Evolutionary conservation across 2,113 vertebrate genomes (phyloP).

Genomic region (Ctenomys sociabilis): DNA sequence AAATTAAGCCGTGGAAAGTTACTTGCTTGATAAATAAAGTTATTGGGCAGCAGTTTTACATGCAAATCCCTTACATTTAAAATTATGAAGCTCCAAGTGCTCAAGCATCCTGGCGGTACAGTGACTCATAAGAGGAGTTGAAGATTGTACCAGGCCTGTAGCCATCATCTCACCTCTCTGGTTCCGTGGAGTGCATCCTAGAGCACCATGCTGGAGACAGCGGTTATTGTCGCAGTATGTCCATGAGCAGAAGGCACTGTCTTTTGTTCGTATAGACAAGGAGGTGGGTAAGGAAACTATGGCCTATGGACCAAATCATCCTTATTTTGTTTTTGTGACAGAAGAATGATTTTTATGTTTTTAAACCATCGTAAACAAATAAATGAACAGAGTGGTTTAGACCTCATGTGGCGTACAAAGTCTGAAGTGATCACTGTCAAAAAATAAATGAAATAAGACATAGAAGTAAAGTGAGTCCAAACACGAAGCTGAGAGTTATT

Average conservation of each 20-base stretch:
- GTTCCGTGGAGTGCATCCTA: not conserved
- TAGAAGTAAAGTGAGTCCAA: conserved; percentile 48
- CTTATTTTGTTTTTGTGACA: not conserved
- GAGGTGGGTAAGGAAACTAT: not conserved
- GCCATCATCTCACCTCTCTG: not conserved
- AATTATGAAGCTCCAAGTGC: not conserved
- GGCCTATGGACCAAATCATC: not conserved
- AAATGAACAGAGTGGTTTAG: not conserved
- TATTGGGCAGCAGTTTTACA: not conserved
- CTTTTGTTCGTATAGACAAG: not conserved
- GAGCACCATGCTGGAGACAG: not conserved
- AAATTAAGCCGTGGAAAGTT: not conserved
- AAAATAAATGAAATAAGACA: conserved; percentile 49
- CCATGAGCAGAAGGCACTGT: not conserved
- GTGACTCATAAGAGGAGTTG: not conserved
- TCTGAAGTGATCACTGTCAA: not conserved
- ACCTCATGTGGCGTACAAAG: not conserved
- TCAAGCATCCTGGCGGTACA: not conserved
- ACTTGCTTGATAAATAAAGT: conserved; percentile 23
- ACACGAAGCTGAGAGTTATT: not conserved
- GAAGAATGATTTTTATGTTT: conserved; percentile 26
- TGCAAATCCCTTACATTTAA: not conserved
- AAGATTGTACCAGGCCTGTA: not conserved
- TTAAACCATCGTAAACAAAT: not conserved
- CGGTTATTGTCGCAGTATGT: not conserved